Evolutionary conservation across 2,113 vertebrate genomes (phyloP), one percentile per base, ranked within the genome.

Genomic region (Lepidothrix coronata): DNA sequence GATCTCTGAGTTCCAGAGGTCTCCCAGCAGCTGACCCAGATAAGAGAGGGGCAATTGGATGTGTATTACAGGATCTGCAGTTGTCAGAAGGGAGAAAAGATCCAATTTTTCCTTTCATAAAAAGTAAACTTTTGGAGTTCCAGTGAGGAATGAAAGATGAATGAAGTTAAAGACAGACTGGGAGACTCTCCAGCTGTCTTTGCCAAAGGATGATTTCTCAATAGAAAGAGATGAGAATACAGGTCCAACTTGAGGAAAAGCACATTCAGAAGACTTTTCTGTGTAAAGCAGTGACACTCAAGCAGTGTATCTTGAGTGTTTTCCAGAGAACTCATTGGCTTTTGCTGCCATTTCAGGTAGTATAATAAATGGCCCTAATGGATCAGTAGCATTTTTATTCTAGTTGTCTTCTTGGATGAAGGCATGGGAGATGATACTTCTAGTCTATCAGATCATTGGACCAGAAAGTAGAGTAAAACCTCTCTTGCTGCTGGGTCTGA

Each of bases 11-110:
- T 77, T 88, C 77, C 62, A 95, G 87, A 96, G 90, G 95, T 96
- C 96, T 94, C 89, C 58, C 85, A 94, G 79, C 62, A 91, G 75
- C 51, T 91, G 86, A 96, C 80, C 95, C 76, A 94, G 83, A 66
- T 93, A 91, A 93, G 57, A 89, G 35, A 46, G 68, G 86, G 70
- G 63, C 80, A 91, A 83, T 5, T 52, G 68, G 90, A 85, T 92
- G 71, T 61, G 72, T 67, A 46, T 91, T 93, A 75, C 79, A 91
- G 86, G 46, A 96, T 91, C 71, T 86, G 59, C 41, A 75, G 74
- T 91, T 88, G 87, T 85, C 92, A 92, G 65, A 93, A 79, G 16
- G 44, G n/a, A 90, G 83, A 92, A 93, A 95, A 73, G 22, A 31
- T 62, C 49, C 76, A 83, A 87, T 86, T 62, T 88, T 14, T 85